Evolutionary conservation across 2,797 vertebrate species (phyloP), one percentile per base, ranked within the genome.

Genomic region (Zalophus californianus): DNA sequence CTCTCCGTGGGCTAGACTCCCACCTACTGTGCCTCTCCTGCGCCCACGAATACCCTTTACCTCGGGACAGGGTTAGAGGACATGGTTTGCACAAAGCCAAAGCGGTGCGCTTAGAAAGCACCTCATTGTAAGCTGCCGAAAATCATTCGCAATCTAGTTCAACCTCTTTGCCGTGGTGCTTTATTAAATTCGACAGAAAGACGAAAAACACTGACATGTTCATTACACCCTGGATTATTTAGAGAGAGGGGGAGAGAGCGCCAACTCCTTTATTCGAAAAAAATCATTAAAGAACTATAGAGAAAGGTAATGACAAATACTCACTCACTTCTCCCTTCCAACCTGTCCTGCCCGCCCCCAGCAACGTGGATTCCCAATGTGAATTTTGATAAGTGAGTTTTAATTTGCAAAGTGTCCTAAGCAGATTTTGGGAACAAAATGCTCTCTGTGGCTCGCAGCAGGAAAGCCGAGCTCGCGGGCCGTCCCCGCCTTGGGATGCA

Each of bases 311-410:
- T 16, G 60, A 41, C 15, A 38, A 83, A n/a, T 11, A 38, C 29
- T 88, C 88, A 5, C 7, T 58, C 2, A 35, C 2, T 60, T 73
- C 29, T 14, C 48, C 50, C 32, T 73, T 77, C n/a, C 56, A 44
- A 13, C 27, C 3, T 75, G 18, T 14, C 32, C 80, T 23, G 44
- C n/a, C 4, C 16, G 23, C 11, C 32, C 23, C 15, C 44, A 11
- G 5, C 21, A 18, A 72, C 90, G 25, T 20, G 52, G 23, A 75
- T 60, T 97, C 95, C 58, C 54, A 73, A 50, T 64, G 72, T 41
- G 62, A 64, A 62, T 91, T 93, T 70, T 62, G 92, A 50, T 93
- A 56, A 96, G 54, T 2, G 66, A 84, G 20, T 41, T 97, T 97
- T 96, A 88, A 96, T 11, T 56, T 91, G 84, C 77, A 13, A 68